phyloP scores from a whole-genome alignment of 2,113 vertebrate genomes.

The Phodopus roborovskii region DNA sequence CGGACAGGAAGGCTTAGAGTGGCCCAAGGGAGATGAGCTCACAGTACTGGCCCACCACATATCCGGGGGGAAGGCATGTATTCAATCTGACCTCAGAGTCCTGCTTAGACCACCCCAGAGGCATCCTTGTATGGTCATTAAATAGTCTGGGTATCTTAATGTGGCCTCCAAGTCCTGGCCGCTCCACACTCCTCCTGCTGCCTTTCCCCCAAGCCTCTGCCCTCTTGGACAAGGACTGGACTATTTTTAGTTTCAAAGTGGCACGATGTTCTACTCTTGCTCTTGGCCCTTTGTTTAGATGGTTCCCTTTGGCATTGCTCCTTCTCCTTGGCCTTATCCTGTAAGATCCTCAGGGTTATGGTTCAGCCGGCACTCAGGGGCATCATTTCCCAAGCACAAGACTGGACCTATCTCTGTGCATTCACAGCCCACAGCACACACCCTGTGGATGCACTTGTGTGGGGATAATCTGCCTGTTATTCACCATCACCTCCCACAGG shows the following conservation, averaged over 20 bases:
- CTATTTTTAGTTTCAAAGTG: slow-evolving; percentile 26
- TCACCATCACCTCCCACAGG: not conserved
- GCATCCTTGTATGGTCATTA: not conserved
- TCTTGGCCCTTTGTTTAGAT: not conserved
- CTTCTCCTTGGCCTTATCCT: not conserved
- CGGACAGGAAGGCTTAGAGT: slow-evolving; percentile 31
- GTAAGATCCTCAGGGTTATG: not conserved
- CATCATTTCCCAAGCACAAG: not conserved
- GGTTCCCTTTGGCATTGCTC: not conserved
- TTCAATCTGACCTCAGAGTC: not conserved
- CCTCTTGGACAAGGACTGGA: not conserved
- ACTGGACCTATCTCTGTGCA: not conserved
- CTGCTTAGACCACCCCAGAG: not conserved
- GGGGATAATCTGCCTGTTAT: not conserved
- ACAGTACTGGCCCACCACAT: not conserved
- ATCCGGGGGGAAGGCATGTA: not conserved
- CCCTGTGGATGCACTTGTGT: rapidly evolving
- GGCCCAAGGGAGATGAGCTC: slow-evolving; percentile 58
- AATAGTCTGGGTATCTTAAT: not conserved
- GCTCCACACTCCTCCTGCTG: not conserved
- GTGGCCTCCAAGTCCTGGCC: not conserved
- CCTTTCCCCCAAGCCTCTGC: not conserved
- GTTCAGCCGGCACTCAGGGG: not conserved
- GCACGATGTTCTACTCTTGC: not conserved
- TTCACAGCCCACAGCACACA: not conserved